These are phyloP conservation scores for Baccha elongata DNA, from an alignment of 2,888 invertebrate species.

Conservation along the genomic window DNA sequence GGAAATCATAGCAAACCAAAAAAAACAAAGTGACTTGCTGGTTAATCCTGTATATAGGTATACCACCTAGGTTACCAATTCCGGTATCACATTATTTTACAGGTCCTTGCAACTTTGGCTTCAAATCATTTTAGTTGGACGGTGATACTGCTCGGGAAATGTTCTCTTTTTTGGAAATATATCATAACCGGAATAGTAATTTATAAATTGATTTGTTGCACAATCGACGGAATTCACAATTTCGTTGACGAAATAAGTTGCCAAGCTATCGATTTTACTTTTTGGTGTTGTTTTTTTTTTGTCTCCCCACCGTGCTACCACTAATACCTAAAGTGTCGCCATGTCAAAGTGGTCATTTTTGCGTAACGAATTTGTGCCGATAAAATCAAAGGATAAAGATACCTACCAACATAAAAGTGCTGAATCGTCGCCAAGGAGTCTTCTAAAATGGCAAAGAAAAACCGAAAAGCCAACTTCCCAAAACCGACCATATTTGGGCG, in stretches of 20 bases:
- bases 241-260: neutral
- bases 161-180: constrained; percentile 7
- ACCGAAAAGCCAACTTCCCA: constrained; percentile 38
- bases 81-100: constrained; percentile 26
- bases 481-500: constrained; percentile 41
- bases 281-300: neutral
- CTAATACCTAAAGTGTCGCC: neutral
- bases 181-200: constrained; percentile 8
- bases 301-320: neutral
- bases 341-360: constrained; percentile 76
- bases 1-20: constrained; percentile 27
- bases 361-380: constrained; percentile 74
- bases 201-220: constrained; percentile 2
- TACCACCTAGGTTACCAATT: constrained; percentile 29
- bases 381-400: constrained; percentile 23
- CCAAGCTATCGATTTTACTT: constrained; percentile 3
- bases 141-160: constrained; percentile 36
- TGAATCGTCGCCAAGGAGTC: constrained; percentile 49
- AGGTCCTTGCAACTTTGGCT: constrained; percentile 16
- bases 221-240: neutral
- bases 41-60: neutral
- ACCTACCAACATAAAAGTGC: constrained; percentile 38
- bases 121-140: constrained; percentile 40
- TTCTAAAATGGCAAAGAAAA: constrained; percentile 58
- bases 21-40: constrained; percentile 1